phyloP scores from a whole-genome alignment of 2,113 vertebrate species.

The Motacilla tschutschensis region DNA sequence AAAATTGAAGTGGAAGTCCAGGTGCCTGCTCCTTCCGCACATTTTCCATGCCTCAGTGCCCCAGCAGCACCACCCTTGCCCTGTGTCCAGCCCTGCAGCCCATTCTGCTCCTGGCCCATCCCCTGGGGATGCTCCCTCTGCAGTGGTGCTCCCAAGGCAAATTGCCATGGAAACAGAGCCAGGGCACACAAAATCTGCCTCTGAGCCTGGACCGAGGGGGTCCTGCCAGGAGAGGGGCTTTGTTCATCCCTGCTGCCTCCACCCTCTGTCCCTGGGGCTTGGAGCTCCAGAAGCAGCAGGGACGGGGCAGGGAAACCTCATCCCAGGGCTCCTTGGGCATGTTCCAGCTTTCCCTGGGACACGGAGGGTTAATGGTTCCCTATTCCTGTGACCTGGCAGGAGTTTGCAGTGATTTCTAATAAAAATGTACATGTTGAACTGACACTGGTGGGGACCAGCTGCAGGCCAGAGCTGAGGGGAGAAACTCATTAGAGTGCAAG shows the following conservation, averaged over 20 bases:
- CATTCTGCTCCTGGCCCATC: background rate
- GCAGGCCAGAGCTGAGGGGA: background rate
- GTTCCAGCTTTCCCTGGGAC: background rate
- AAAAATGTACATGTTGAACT: fast-evolving
- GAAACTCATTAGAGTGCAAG: background rate
- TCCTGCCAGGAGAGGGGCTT: background rate
- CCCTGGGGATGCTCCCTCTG: background rate
- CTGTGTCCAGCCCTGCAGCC: background rate
- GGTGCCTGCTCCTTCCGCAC: background rate
- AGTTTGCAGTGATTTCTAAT: background rate
- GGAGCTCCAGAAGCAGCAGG: background rate
- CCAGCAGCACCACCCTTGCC: fast-evolving
- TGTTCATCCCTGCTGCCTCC: background rate
- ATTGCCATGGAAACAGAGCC: constrained; percentile 25
- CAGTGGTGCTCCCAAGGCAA: background rate
- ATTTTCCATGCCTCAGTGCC: background rate
- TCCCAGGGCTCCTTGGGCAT: background rate
- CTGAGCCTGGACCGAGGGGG: background rate
- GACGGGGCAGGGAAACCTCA: background rate
- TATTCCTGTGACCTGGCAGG: background rate
- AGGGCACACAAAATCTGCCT: background rate
- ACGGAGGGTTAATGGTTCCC: background rate
- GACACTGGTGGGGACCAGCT: background rate
- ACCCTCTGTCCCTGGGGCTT: background rate
- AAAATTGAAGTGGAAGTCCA: background rate